Evolutionary conservation across 2,113 vertebrate species (phyloP), one percentile per base, ranked within the genome.

Genomic region (Todiramphus chloris): DNA sequence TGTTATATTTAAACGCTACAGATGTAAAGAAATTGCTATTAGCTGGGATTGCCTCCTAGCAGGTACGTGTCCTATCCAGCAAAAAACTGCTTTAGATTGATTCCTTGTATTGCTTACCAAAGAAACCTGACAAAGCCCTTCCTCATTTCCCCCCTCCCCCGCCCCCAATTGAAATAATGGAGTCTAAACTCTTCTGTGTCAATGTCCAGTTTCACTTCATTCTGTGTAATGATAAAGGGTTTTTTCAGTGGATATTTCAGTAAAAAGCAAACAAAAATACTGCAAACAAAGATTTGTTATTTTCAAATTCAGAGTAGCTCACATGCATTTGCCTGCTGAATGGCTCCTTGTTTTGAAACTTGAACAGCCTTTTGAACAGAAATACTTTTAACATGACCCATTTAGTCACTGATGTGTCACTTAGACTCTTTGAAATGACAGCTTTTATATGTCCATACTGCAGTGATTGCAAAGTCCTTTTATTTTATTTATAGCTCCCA

Each of bases 381-480:
- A 89, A 74, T 17, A 77, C 37, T 75, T 82, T 83, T 83, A 89
- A 27, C 24, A 67, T 82, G 35, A 88, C 58, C 53, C 25, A 62
- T 93, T 93, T 95, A 92, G 66, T 59, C 73, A 64, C 7, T 69
- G 89, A 78, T 56, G 51, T 83, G 62, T 76, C 51, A 88, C 60
- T 93, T 93, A 73, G 37, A 12, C n/a, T 69, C 58, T 83, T 87
- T 60, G 80, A 94, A 90, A 95, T 93, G 48, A 66, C 53, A 90
- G 53, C 35, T 83, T 75, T 64, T 74, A 68, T 83, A 90, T 83
- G 56, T 31, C 53, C 60, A 67, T 64, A 73, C 51, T 53, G 16
- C 23, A 74, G 51, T 43, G 77, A 84, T 68, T 94, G 50, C 33
- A 80, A 92, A 89, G 30, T 8, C 20, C 31, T 87, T 88, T 62